Conservation (phyloP, 2,888 invertebrate species). For the Serrognathus titanus region DNA sequence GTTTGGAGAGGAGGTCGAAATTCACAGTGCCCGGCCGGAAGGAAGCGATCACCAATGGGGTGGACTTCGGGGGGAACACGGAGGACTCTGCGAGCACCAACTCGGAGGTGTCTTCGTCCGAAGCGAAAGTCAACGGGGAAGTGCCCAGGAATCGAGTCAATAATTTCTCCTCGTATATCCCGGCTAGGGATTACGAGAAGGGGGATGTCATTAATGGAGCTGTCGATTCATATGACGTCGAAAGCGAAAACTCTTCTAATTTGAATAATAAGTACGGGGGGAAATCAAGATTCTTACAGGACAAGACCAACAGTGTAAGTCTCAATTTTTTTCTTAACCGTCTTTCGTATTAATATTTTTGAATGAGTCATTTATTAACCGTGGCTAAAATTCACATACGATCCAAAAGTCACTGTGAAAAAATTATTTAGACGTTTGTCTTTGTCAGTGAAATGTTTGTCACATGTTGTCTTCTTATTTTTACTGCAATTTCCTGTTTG, state of each 20-base stretch:
- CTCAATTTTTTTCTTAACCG: neutral
- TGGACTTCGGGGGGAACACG: conserved; percentile 10
- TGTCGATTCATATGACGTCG: too few relatives aligned
- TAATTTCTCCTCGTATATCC: conserved; percentile 62
- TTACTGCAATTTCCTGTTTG: too few relatives aligned
- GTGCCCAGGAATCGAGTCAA: conserved; percentile 50
- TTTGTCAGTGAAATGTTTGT: too few relatives aligned
- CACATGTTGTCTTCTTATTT: too few relatives aligned
- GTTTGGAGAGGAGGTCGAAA: conserved; percentile 17
- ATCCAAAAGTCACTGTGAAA: too few relatives aligned
- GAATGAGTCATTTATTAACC: neutral
- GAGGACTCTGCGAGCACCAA: neutral
- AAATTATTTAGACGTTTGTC: too few relatives aligned
- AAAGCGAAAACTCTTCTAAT: too few relatives aligned
- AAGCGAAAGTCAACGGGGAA: neutral
- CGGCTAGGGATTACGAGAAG: conserved; percentile 48
- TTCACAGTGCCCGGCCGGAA: conserved; percentile 17
- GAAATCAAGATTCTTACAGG: neutral
- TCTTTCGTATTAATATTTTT: neutral
- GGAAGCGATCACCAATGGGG: conserved; percentile 18
- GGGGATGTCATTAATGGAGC: conserved; percentile 38
- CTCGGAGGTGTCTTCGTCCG: neutral
- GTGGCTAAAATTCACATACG: too few relatives aligned
- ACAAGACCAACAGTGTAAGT: conserved; percentile 8
- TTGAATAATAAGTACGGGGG: too few relatives aligned